Evolutionary conservation across 2,797 vertebrate species (phyloP).

Genomic region (Hippoglossus hippoglossus): DNA sequence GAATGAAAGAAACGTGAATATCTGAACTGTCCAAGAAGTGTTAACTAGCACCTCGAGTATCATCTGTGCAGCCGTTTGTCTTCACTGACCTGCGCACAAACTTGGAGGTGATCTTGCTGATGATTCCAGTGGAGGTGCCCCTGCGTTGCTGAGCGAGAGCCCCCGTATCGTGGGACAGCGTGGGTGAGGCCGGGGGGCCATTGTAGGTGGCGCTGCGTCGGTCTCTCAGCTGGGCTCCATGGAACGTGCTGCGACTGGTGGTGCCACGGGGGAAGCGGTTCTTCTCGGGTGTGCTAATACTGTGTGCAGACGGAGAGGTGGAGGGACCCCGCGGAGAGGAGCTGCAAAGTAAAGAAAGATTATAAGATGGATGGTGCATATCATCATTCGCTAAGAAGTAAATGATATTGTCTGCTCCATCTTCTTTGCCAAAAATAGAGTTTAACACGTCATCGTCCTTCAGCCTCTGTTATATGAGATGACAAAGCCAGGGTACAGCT

Average conservation of each 20-base stretch:
- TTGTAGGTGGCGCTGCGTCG: conserved; percentile 96
- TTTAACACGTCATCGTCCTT: neutral
- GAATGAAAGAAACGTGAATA: neutral
- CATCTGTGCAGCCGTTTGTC: neutral
- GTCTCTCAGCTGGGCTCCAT: conserved; percentile 96
- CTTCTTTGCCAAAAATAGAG: no score
- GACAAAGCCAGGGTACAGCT: conserved; percentile 13
- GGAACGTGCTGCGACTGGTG: conserved; percentile 97
- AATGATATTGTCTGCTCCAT: neutral
- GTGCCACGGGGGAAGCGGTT: conserved; percentile 97
- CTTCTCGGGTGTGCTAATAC: conserved; percentile 97
- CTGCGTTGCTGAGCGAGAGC: conserved; percentile 92
- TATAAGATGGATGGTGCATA: no score
- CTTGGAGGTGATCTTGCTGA: conserved; percentile 98
- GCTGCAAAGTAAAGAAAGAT: conserved; percentile 51
- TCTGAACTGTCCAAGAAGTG: neutral
- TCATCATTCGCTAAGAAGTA: neutral
- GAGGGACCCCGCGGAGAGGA: conserved; percentile 90
- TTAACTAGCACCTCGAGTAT: neutral
- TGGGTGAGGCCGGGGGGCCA: conserved; percentile 95
- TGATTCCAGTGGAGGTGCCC: conserved; percentile 95
- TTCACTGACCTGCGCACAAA: conserved; percentile 95
- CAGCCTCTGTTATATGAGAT: neutral
- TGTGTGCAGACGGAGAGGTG: conserved; percentile 96
- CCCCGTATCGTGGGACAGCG: conserved; percentile 91